phyloP scores from a whole-genome alignment of 2,113 vertebrate species.

The Dissostichus mawsoni region DNA sequence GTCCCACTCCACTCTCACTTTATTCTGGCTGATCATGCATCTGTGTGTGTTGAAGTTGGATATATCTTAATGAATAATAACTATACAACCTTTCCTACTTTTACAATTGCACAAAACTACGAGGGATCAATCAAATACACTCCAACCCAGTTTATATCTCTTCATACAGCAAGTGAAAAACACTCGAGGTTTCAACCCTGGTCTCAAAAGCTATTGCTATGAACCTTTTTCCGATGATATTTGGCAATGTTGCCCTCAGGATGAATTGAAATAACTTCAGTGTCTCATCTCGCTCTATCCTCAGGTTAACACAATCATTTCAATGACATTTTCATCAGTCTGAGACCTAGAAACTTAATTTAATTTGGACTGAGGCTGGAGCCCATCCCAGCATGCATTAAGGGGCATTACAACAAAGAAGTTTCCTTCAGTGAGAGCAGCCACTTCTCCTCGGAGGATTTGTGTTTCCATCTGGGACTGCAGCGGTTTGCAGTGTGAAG shows the following conservation, averaged over 20 bases:
- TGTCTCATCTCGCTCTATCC: not conserved
- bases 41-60: too few relatives aligned
- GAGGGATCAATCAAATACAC: too few relatives aligned
- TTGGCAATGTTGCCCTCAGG: not conserved
- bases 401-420: not conserved
- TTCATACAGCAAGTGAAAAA: too few relatives aligned
- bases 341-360: not conserved
- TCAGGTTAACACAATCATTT: not conserved
- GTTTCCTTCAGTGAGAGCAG: constrained; percentile 11
- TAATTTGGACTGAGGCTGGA: not conserved
- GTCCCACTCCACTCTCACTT: too few relatives aligned
- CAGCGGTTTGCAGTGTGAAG: constrained; percentile 38
- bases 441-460: constrained; percentile 7
- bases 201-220: too few relatives aligned
- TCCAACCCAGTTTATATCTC: too few relatives aligned
- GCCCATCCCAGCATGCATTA: not conserved
- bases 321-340: not conserved
- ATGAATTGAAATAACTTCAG: not conserved
- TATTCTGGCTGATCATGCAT: too few relatives aligned
- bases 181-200: too few relatives aligned
- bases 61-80: too few relatives aligned
- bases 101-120: too few relatives aligned
- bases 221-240: too few relatives aligned
- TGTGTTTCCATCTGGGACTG: constrained; percentile 35
- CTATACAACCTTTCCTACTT: too few relatives aligned